Conservation (phyloP, 2,888 invertebrate species). For the Archaeoteleia sp. region DNA sequence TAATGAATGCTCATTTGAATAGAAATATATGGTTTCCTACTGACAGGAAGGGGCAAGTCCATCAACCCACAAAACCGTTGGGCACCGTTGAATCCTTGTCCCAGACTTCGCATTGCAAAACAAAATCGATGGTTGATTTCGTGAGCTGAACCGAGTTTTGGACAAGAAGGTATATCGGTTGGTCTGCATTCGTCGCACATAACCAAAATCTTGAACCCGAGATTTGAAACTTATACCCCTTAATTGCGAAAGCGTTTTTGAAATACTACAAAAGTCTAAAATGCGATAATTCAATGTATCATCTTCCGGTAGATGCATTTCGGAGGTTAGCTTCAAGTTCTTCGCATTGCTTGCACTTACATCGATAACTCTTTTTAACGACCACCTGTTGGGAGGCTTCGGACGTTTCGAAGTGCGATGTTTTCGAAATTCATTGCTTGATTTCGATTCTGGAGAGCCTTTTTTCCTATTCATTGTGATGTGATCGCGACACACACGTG, state of each 20-base stretch:
- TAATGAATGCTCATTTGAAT: slow-evolving; percentile 7
- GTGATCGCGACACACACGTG: too few species aligned
- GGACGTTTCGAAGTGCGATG: too few species aligned
- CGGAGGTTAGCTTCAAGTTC: too few species aligned
- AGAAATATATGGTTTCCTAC: not conserved
- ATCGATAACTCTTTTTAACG: too few species aligned
- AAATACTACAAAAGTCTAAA: not conserved
- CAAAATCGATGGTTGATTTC: not conserved
- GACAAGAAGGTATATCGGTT: not conserved
- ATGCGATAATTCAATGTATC: not conserved
- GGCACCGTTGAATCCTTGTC: not conserved
- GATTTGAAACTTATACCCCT: not conserved
- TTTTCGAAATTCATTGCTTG: too few species aligned
- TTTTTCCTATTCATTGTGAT: too few species aligned
- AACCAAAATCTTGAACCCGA: not conserved
- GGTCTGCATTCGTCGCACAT: not conserved
- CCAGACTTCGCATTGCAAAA: not conserved
- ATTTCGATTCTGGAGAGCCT: too few species aligned
- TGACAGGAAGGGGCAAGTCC: slow-evolving; percentile 6
- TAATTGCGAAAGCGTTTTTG: not conserved
- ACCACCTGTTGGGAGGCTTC: too few species aligned
- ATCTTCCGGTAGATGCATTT: too few species aligned
- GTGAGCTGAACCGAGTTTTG: not conserved
- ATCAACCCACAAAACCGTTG: slow-evolving; percentile 15
- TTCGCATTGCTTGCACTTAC: too few species aligned